Percentiles rank a stretch among this genome's conserved stretches.
phyloP scores from a whole-genome alignment of 2,113 vertebrate genomes.

The Seriola aureovittata region DNA sequence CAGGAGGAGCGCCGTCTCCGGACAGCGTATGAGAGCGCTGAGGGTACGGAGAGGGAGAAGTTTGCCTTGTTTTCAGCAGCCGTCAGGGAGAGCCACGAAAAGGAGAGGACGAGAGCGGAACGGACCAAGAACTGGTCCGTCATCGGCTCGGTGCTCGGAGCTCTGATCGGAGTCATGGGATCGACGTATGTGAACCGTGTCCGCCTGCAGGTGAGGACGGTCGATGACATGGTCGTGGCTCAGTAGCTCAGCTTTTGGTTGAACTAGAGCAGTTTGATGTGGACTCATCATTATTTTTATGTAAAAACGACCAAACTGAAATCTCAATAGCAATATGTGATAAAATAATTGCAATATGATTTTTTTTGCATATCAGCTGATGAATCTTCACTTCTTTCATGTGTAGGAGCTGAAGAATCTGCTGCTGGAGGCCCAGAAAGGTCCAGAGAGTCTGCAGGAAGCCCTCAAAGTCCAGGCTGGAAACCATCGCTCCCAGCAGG shows the following conservation, averaged over 20 bases:
- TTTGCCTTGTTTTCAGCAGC: constrained; percentile 93
- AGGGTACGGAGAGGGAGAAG: constrained; percentile 91
- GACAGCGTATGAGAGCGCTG: constrained; percentile 84
- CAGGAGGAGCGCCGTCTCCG: constrained; percentile 95
- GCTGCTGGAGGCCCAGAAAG: constrained; percentile 95
- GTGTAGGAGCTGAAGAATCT: constrained; percentile 92
- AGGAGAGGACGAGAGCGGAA: constrained; percentile 93
- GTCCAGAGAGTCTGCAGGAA: constrained; percentile 93
- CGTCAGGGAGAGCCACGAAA: constrained; percentile 95
- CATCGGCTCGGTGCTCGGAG: constrained; percentile 93
- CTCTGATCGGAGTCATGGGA: constrained; percentile 95
- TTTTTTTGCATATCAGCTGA: background rate
- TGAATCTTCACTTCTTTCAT: background rate
- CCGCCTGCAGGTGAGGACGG: constrained; percentile 88
- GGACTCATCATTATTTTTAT: too few relatives aligned
- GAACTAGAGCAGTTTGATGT: background rate
- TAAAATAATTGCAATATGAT: too few relatives aligned
- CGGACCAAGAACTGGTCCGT: constrained; percentile 99
- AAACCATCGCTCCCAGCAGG: constrained; percentile 89
- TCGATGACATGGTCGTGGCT: background rate
- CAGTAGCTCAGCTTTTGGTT: too few relatives aligned
- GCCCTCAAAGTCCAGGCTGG: constrained; percentile 92
- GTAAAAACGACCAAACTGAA: too few relatives aligned
- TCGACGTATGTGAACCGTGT: constrained; percentile 97
- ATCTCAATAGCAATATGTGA: too few relatives aligned